These are phyloP conservation scores for Stenotaenia linearis DNA, from an alignment of 2,888 invertebrate genomes.

Conservation along the genomic window DNA sequence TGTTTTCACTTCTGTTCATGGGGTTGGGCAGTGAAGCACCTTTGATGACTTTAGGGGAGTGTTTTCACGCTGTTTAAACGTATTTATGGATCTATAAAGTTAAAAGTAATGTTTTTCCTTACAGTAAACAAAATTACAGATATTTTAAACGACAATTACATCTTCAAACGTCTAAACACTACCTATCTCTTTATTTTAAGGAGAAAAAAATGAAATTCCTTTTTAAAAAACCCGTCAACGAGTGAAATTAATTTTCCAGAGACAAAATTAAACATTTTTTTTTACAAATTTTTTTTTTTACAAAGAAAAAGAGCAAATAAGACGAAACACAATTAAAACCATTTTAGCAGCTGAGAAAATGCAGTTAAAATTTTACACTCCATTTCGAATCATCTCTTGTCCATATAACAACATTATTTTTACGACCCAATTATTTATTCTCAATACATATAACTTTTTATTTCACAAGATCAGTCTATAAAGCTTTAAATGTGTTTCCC, in stretches of 20 bases:
- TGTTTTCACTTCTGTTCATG: not conserved
- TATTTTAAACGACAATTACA: not conserved
- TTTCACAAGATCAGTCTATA: not conserved
- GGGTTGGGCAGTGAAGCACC: not conserved
- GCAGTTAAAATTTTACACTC: too few relatives aligned
- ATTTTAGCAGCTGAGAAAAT: not conserved
- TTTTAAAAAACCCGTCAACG: not conserved
- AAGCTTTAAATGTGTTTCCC: not conserved
- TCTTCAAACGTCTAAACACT: not conserved
- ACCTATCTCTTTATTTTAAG: not conserved
- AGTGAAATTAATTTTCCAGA: not conserved
- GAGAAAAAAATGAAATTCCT: not conserved
- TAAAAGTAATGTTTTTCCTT: not conserved
- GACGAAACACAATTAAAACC: not conserved
- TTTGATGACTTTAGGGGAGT: not conserved
- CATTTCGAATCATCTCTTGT: not conserved
- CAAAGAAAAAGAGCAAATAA: not conserved
- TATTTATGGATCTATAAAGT: conserved; percentile 4
- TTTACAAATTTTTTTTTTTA: too few relatives aligned
- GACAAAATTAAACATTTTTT: not conserved
- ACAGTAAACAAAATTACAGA: not conserved
- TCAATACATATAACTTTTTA: not conserved
- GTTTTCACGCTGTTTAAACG: not conserved
- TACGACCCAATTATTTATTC: not conserved
- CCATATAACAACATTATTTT: not conserved